A percentile compares a stretch with the other conserved stretches of the same genome.
Conservation (phyloP, 2,888 invertebrate genomes). For the Phytoseiulus persimilis region DNA sequence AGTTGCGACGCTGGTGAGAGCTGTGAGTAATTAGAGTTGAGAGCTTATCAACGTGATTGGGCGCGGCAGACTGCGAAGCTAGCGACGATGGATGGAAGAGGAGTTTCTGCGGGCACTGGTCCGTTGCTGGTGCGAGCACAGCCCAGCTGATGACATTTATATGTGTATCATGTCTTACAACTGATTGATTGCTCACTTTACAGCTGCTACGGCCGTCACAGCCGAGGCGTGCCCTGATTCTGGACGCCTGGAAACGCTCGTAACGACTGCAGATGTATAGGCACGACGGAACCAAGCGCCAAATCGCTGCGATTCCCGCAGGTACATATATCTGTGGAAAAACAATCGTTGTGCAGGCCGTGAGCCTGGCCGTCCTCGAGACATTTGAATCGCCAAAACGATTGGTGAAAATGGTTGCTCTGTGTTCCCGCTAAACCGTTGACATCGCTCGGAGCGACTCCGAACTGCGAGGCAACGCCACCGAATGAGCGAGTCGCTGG, state of each 20-base stretch:
- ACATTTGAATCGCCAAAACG: too few species aligned
- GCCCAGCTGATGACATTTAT: not conserved
- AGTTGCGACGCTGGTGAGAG: not conserved
- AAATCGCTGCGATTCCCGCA: too few species aligned
- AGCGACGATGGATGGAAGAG: not conserved
- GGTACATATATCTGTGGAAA: too few species aligned
- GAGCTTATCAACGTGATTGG: conserved; percentile 5
- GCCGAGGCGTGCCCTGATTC: not conserved
- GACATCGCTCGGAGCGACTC: not conserved
- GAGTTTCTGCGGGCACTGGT: not conserved
- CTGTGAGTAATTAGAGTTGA: not conserved
- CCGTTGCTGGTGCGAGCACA: not conserved
- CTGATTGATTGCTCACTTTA: not conserved
- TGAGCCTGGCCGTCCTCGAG: not conserved
- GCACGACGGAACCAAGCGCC: too few species aligned
- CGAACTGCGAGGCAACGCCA: not conserved
- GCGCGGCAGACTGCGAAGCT: not conserved
- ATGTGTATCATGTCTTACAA: not conserved
- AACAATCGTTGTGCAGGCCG: too few species aligned
- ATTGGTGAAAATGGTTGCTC: too few species aligned
- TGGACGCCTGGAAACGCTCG: not conserved
- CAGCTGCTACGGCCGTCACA: not conserved
- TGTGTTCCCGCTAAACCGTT: not conserved
- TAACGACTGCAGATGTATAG: not conserved
- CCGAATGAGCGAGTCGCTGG: not conserved